These are phyloP conservation scores for Bicyclus anynana DNA, from an alignment of 1,140 invertebrate species.

Conservation along the genomic window DNA sequence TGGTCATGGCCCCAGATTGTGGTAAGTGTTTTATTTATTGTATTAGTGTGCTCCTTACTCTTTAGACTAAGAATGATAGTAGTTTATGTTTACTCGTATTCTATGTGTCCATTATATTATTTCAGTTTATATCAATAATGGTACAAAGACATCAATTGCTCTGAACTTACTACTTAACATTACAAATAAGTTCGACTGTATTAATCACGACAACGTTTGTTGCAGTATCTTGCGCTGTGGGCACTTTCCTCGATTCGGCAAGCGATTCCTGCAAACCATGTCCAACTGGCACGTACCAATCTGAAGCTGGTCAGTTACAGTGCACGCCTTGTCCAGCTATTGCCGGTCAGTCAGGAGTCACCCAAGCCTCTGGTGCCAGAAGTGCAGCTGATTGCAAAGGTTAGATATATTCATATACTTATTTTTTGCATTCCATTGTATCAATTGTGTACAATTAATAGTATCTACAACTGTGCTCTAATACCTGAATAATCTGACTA, in stretches of 20 bases:
- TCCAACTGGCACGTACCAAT: slow-evolving; percentile 94
- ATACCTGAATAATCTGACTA: too few relatives aligned
- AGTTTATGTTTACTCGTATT: too few relatives aligned
- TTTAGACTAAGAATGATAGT: too few relatives aligned
- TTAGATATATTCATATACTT: slow-evolving; percentile 10
- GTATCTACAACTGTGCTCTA: too few relatives aligned
- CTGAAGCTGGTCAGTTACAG: slow-evolving; percentile 92
- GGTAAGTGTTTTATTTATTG: slow-evolving; percentile 83
- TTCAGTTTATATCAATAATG: too few relatives aligned
- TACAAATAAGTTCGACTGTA: too few relatives aligned
- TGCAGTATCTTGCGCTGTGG: slow-evolving; percentile 94
- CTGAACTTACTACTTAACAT: too few relatives aligned
- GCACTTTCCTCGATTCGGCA: slow-evolving; percentile 89
- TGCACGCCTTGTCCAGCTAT: slow-evolving; percentile 93
- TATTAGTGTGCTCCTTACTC: too few relatives aligned
- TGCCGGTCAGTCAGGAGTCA: slow-evolving; percentile 91
- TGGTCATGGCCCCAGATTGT: slow-evolving; percentile 93
- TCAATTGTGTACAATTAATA: too few relatives aligned
- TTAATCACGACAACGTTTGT: neutral
- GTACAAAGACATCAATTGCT: too few relatives aligned
- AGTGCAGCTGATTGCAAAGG: slow-evolving; percentile 94
- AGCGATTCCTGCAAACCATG: slow-evolving; percentile 90
- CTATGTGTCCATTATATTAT: too few relatives aligned
- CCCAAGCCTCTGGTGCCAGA: slow-evolving; percentile 89
- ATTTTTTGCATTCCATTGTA: too few relatives aligned